A percentile compares a stretch with the other conserved stretches of the same genome.
These are phyloP conservation scores for Enteromius treurensis DNA, from an alignment of 2,797 vertebrate genomes.

Conservation along the genomic window DNA sequence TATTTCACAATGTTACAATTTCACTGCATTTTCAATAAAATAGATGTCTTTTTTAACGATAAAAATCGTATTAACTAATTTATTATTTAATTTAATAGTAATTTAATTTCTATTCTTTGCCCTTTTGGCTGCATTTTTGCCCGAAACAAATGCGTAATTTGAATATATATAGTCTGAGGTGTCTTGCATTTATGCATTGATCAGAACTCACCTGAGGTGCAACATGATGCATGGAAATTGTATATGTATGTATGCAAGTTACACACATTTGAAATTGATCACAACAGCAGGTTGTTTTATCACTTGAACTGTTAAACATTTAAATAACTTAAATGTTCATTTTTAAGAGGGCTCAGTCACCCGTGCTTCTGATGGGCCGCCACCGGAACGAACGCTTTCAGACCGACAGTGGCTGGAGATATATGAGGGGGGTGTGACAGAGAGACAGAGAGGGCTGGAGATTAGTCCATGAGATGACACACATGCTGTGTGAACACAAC, in stretches of 20 bases:
- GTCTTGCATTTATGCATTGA: not conserved
- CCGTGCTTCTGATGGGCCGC: not conserved
- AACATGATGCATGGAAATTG: too few species aligned
- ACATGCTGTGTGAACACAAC: slow-evolving; percentile 29
- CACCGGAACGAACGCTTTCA: not conserved
- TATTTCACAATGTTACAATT: not conserved
- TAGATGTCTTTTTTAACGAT: not conserved
- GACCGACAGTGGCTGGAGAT: not conserved
- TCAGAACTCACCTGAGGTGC: not conserved
- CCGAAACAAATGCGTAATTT: not conserved
- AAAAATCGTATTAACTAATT: not conserved
- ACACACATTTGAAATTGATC: not conserved
- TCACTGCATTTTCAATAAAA: not conserved
- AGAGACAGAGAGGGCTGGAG: slow-evolving; percentile 20
- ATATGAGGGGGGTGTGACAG: slow-evolving; percentile 25
- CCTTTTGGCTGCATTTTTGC: not conserved
- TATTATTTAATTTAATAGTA: not conserved
- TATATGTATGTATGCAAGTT: not conserved
- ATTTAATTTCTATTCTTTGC: not conserved
- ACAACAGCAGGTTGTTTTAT: not conserved
- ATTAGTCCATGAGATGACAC: slow-evolving; percentile 58
- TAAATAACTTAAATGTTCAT: not conserved
- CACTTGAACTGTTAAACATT: not conserved
- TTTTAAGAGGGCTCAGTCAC: not conserved
- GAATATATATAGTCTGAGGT: not conserved